These are phyloP conservation scores for Buceros bicornis DNA, from an alignment of 2,797 vertebrate species.

Conservation along the genomic window DNA sequence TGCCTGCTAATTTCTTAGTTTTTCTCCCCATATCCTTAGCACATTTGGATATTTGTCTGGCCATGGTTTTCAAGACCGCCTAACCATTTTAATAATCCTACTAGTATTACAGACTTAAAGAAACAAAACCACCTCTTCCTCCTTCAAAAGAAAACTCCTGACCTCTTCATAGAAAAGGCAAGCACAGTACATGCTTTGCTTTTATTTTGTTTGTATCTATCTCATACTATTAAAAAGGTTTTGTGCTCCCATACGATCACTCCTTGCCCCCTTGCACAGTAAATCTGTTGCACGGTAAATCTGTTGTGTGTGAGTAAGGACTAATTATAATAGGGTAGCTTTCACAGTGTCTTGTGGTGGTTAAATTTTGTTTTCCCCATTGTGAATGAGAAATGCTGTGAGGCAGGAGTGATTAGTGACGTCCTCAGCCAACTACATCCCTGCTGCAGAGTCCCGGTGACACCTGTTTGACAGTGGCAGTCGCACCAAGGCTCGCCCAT, in stretches of 20 bases:
- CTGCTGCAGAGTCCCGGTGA: not conserved
- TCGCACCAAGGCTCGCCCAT: not conserved
- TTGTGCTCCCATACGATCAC: not conserved
- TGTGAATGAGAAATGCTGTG: not conserved
- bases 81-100: slow-evolving; percentile 39
- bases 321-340: not conserved
- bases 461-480: rapidly evolving
- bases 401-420: not conserved
- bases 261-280: not conserved
- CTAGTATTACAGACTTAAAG: not conserved
- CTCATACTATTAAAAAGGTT: not conserved
- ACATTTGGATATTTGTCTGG: slow-evolving; percentile 48
- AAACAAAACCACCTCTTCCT: not conserved
- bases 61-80: slow-evolving; percentile 29
- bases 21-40: slow-evolving; percentile 40
- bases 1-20: slow-evolving; percentile 67
- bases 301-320: not conserved
- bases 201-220: not conserved
- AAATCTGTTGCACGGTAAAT: not conserved
- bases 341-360: not conserved
- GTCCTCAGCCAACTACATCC: not conserved
- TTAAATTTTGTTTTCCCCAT: not conserved
- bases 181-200: not conserved
- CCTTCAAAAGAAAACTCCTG: slow-evolving; percentile 17
- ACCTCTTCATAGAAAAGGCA: not conserved